Base-by-base conservation (phyloP, 2,888 invertebrate genomes). In the Elgonia sp. region DNA sequence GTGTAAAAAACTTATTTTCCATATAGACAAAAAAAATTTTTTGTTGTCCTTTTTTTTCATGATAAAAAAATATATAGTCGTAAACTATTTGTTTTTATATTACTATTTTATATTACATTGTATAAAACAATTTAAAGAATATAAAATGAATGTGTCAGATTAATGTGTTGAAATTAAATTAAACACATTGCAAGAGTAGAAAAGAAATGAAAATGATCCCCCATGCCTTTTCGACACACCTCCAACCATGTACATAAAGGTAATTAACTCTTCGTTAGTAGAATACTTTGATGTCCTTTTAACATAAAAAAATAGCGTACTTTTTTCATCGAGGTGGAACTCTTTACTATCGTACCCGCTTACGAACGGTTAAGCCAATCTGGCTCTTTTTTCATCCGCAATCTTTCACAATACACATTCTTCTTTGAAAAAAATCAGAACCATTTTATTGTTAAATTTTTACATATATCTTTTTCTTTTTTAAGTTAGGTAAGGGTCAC, bases 261-360 rank as follows among this genome's bases (percentile, higher is more conserved):
- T 86, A 86, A 86, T 86, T 83, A 86, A 86, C 86, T 86, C 82
- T 82, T 86, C 86, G 77, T 86, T 86, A 86, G 77, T 57, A 77
- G 75, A 85, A 86, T 57, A 81, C 86, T 86, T 86, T 86, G 86
- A 86, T 81, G 86, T 86, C 81, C 86, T 86, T 86, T 86, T 81
- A 86, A 76, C 81, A 80, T 39, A 63, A 69, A 65, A 86, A 86
- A 86, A 76, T 69, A 29, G 46, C 57, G 16, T 37, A 42, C 67
- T 62, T 69, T 77, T 77, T 72, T 39, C 60, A 37, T 72, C 42
- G 80, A 79, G 46, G 29, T n/a, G 60, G 37, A 60, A 69, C 60
- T 69, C 79, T 46, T 70, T 69, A 60, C 37, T 60, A 37, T 55
- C 50, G 29, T 21, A 57, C 57, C 29, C 55, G 37, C 21, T 42